Evolutionary conservation across 2,113 vertebrate species (phyloP), one percentile per base, ranked within the genome.

Genomic region (Pogona vitticeps): DNA sequence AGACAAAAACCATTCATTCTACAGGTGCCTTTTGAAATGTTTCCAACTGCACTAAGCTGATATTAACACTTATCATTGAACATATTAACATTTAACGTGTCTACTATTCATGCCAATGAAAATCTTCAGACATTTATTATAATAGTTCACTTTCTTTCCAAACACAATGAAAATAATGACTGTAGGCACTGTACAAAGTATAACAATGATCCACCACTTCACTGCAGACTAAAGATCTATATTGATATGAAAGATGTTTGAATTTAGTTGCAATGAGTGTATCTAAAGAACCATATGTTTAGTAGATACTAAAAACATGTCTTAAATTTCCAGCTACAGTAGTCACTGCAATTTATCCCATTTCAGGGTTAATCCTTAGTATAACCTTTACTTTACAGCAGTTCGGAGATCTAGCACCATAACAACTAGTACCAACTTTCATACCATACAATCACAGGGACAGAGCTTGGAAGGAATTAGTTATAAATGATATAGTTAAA

Each of bases 61-160:
- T 67, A 80, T 42, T 84, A 67, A 92, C 89, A 89, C 83, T 88
- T 88, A 68, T n/a, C n/a, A n/a, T n/a, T n/a, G n/a, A n/a, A n/a
- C n/a, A n/a, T n/a, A n/a, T n/a, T n/a, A 67, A 92, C 89, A 89
- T 84, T 88, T 88, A 68, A 31, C 23, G 28, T 68, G 65, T 68
- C 9, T 68, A 68, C 28, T 1, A 68, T 68, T 68, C 28, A 68
- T 68, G 65, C 28, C 65, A 68, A 26, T 31, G 8, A 31, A 1
- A 68, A 31, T 68, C 23, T 68, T 31, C 28, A 31, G 65, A 31
- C 12, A 13, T 31, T 31, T 26, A 28, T n/a, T 68, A 28, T 31
- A 26, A 68, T 31, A 31, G 28, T 68, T 31, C 28, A 68, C 28
- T 68, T 68, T 31, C 28, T 31, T 68, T 68, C 65, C 28, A 31